These are phyloP conservation scores for Dolichopus griseipennis DNA, from an alignment of 2,888 invertebrate genomes.

Conservation along the genomic window DNA sequence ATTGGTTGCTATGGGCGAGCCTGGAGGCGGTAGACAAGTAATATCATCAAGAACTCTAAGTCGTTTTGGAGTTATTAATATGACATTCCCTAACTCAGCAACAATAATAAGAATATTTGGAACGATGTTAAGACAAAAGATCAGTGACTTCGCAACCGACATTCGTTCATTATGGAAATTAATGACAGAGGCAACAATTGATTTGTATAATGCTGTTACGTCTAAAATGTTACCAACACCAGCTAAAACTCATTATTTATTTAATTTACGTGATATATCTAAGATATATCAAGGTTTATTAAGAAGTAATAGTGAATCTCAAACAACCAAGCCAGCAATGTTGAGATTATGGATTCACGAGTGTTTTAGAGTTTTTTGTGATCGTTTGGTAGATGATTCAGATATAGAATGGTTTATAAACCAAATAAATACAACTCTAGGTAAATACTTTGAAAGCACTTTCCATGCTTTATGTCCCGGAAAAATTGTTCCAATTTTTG, in stretches of 20 bases:
- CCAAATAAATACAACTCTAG: constrained; percentile 63
- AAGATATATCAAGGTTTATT: constrained; percentile 76
- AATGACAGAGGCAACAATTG: constrained; percentile 65
- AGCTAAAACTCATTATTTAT: constrained; percentile 80
- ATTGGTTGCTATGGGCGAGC: constrained; percentile 75
- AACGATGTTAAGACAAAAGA: constrained; percentile 72
- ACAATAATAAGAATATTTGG: constrained; percentile 75
- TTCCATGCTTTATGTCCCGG: constrained; percentile 69
- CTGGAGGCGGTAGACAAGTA: constrained; percentile 75
- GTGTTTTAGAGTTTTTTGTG: constrained; percentile 72
- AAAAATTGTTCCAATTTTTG: constrained; percentile 61
- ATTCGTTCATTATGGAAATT: constrained; percentile 59
- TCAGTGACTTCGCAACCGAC: constrained; percentile 68
- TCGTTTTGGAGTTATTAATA: constrained; percentile 65
- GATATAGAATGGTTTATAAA: constrained; percentile 70
- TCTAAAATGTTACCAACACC: constrained; percentile 76
- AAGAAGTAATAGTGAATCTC: constrained; percentile 66
- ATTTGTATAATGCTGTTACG: constrained; percentile 64
- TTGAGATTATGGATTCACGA: constrained; percentile 82
- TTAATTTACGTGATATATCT: constrained; percentile 81
- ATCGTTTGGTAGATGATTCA: constrained; percentile 68
- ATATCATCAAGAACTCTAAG: constrained; percentile 71
- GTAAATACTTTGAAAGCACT: constrained; percentile 70
- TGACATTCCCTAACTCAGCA: constrained; percentile 72
- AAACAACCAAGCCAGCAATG: constrained; percentile 60